Base-by-base conservation (phyloP, 2,113 vertebrate genomes). In the Stegastes partitus region DNA sequence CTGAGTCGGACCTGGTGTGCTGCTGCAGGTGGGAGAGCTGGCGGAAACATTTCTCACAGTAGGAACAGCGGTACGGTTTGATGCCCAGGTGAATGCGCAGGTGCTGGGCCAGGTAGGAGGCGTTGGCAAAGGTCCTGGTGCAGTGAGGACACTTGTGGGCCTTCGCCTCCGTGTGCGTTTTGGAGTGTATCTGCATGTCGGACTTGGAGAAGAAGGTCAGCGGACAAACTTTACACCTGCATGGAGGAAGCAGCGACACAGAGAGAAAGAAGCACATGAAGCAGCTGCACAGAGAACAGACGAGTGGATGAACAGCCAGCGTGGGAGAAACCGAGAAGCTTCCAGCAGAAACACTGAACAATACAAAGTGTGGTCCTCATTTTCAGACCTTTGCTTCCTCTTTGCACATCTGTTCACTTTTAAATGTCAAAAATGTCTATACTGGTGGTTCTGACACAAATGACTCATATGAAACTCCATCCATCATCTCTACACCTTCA, bases 171-270 rank as follows among this genome's bases (percentile, higher is more conserved):
- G 98, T 99, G 93, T 99, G 98, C 7, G 97, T 97, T 91, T 99
- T 99, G 42, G 96, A 98, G 95, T 99, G 98, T 92, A 99, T 96
- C 94, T 99, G 98, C 97, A 99, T 99, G 95, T 99, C 98, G 16
- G 98, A 99, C 96, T 99, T 99, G 77, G 97, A 98, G 94, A 97
- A 97, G 96, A 97, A 99, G 56, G 98, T 99, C 95, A 99, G 94
- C 23, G 97, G 97, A 92, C 98, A 99, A 88, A 98, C 93, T 95
- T 98, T 97, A 95, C 98, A 99, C 94, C 98, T 99, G 91, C 0
- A 91, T 44, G 5, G 50, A 64, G 28, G 70, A 53, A 28, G 72
- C 18, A 39, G 31, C 3, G 26, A 64, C 12, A 79, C 25, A 42
- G 39, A 79, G 22, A 50, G 0, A 19, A 49, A 74, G 19, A 19